phyloP scores from a whole-genome alignment of 2,113 vertebrate genomes.

The Apteryx owenii region DNA sequence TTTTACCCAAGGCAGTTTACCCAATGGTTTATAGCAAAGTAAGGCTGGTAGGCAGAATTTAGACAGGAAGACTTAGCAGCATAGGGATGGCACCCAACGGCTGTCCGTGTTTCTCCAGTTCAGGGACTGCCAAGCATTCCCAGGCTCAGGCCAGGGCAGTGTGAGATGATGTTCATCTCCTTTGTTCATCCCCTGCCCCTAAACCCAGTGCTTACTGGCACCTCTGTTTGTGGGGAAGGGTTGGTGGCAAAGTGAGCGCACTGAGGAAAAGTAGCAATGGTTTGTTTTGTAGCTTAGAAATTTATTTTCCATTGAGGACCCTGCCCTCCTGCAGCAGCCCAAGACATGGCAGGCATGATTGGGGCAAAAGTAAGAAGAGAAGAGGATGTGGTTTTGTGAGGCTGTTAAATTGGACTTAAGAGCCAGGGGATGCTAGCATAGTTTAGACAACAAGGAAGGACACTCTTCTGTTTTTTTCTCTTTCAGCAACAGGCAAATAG shows the following conservation, averaged over 20 bases:
- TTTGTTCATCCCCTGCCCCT: background rate
- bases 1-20: background rate
- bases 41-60: background rate
- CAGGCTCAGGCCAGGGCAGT: background rate
- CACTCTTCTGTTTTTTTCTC: background rate
- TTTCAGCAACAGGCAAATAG: background rate
- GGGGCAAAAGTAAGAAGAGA: background rate
- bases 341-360: background rate
- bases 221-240: background rate
- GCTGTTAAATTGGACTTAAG: background rate
- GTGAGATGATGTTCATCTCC: background rate
- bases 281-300: background rate
- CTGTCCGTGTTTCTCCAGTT: background rate
- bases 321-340: background rate
- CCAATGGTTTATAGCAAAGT: background rate
- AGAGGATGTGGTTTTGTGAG: background rate
- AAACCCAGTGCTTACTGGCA: background rate
- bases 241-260: background rate
- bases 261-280: background rate
- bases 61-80: background rate
- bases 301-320: background rate
- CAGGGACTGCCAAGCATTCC: background rate
- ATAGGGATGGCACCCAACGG: background rate
- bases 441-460: background rate
- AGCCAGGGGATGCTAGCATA: background rate